Evolutionary conservation across 2,888 invertebrate genomes (phyloP).

Genomic region (Limnephilus lunatus): DNA sequence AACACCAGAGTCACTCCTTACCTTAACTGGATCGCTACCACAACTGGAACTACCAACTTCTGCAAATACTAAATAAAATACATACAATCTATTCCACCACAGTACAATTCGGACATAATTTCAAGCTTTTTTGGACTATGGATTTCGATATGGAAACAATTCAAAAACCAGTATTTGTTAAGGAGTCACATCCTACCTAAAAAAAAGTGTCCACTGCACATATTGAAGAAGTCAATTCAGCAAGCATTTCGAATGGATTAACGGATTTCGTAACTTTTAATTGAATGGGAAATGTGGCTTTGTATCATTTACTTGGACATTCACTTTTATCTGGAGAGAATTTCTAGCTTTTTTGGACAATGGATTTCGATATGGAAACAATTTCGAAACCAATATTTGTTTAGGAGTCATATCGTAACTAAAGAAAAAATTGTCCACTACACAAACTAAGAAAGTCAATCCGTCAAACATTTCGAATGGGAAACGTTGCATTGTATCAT

Average conservation of each 20-base stretch:
- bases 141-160: background rate
- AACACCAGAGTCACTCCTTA: conserved; percentile 77
- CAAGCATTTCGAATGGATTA: background rate
- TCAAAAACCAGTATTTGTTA: background rate
- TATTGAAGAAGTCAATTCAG: background rate
- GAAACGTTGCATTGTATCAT: no score
- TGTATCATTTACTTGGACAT: no score
- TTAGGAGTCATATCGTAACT: no score
- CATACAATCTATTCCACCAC: background rate
- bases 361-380: no score
- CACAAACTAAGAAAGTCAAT: no score
- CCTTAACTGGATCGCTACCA: conserved; percentile 77
- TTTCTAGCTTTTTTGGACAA: no score
- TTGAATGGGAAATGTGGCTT: no score
- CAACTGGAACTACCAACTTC: conserved; percentile 69
- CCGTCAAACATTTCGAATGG: no score
- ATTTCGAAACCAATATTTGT: no score
- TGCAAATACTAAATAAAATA: conserved; percentile 67
- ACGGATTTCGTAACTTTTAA: no score
- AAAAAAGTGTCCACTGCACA: background rate
- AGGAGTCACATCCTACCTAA: background rate
- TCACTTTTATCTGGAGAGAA: no score
- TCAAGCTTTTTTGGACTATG: background rate
- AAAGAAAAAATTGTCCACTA: no score
- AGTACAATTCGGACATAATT: background rate